Conservation (phyloP, 2,888 invertebrate genomes). For the Trachelus iudaicus region DNA sequence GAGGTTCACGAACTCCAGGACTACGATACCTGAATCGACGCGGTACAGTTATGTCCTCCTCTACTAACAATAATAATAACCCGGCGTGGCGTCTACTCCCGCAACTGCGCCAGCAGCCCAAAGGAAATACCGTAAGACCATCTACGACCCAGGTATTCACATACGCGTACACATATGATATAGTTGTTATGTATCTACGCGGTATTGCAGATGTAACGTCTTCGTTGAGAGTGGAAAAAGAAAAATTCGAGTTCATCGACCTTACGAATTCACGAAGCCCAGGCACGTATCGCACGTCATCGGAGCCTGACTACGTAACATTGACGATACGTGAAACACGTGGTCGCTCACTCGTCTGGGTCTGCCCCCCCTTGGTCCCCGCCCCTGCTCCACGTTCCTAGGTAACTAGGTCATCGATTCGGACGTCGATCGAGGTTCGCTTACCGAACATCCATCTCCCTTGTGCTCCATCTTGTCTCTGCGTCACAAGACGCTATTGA, state of each 20-base stretch:
- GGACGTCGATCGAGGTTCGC: background rate
- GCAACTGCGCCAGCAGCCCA: conserved; percentile 7
- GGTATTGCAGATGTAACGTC: background rate
- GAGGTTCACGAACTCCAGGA: conserved; percentile 47
- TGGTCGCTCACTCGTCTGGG: background rate
- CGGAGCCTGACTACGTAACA: background rate
- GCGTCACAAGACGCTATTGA: background rate
- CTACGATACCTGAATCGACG: conserved; percentile 35
- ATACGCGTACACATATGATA: background rate
- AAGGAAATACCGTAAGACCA: conserved; percentile 52
- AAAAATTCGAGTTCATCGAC: background rate
- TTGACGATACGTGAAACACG: background rate
- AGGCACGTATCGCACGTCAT: background rate
- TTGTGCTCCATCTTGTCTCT: background rate
- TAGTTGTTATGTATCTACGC: background rate
- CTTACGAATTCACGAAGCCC: background rate
- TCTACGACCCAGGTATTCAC: background rate
- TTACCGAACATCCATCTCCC: background rate
- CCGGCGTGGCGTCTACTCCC: background rate
- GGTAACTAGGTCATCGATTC: conserved; percentile 2
- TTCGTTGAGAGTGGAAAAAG: background rate
- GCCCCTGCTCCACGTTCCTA: background rate
- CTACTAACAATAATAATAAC: background rate
- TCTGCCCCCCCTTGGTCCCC: background rate
- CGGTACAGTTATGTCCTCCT: conserved; percentile 49